Conservation (phyloP, 92 coral and sea anemone genomes). For the Porites divaricata region DNA sequence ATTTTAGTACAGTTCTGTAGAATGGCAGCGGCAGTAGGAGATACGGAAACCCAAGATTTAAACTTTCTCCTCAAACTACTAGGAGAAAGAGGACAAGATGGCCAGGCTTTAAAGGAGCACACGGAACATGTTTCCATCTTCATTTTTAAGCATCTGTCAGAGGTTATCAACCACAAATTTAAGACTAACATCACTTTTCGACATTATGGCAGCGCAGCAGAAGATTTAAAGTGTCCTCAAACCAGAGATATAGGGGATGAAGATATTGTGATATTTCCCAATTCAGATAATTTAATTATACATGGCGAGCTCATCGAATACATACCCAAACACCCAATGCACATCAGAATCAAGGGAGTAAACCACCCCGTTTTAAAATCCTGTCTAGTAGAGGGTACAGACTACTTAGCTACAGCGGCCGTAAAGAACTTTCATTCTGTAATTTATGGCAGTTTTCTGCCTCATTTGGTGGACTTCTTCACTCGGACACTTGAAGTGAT, state of each 20-base stretch:
- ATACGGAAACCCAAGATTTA: background rate
- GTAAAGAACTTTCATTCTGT: constrained; percentile 58
- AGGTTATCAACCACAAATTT: background rate
- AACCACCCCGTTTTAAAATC: constrained; percentile 57
- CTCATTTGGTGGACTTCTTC: background rate
- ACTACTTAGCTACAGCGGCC: constrained; percentile 55
- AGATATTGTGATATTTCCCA: constrained; percentile 65
- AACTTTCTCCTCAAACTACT: constrained; percentile 24
- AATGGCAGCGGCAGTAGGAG: background rate
- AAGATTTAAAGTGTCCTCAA: constrained; percentile 52
- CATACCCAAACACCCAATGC: constrained; percentile 17
- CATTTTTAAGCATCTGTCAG: background rate
- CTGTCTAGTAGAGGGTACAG: constrained; percentile 51
- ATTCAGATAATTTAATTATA: constrained; percentile 46
- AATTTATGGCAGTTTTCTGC: constrained; percentile 31
- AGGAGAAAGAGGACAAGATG: constrained; percentile 24
- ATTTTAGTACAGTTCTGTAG: too few relatives aligned
- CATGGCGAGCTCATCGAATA: constrained; percentile 47
- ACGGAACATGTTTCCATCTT: background rate
- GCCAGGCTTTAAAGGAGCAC: constrained; percentile 3
- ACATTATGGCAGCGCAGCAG: constrained; percentile 64
- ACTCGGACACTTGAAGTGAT: background rate
- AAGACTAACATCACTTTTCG: background rate
- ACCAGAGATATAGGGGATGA: constrained; percentile 65
- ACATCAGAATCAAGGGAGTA: constrained; percentile 63